phyloP scores from a whole-genome alignment of 2,113 vertebrate species.

The Mormyrus iriodes region DNA sequence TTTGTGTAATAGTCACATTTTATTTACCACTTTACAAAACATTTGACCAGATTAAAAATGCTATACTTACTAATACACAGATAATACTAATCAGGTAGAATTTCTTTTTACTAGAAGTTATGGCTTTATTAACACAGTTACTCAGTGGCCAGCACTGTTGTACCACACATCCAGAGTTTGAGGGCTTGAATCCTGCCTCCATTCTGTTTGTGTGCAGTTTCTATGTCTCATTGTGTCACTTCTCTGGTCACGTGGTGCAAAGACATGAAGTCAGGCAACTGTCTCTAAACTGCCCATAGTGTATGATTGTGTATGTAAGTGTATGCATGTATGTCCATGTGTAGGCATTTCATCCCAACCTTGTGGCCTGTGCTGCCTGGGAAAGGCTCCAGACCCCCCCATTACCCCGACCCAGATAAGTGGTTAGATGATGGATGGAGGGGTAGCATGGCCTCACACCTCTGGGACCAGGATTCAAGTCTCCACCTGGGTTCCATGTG shows the following conservation, averaged over 20 bases:
- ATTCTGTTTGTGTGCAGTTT: neutral
- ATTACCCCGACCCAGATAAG: neutral
- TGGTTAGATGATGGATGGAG: neutral
- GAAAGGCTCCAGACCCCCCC: neutral
- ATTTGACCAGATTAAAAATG: neutral
- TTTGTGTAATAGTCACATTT: neutral
- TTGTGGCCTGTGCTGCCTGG: neutral
- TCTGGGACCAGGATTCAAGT: no score
- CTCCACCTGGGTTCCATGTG: no score
- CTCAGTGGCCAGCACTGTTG: neutral
- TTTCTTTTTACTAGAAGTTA: neutral
- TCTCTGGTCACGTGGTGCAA: neutral
- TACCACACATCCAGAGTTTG: neutral
- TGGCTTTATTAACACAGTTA: neutral
- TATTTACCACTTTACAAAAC: neutral
- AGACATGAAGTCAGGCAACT: neutral
- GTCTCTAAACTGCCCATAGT: neutral
- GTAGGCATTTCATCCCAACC: neutral
- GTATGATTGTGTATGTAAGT: neutral
- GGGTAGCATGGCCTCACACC: no score
- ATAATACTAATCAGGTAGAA: neutral
- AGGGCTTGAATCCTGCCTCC: neutral
- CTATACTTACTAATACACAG: neutral
- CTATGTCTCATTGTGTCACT: neutral
- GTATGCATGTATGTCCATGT: neutral